Base-by-base conservation (phyloP, 2,797 vertebrate genomes). In the Esox lucius region DNA sequence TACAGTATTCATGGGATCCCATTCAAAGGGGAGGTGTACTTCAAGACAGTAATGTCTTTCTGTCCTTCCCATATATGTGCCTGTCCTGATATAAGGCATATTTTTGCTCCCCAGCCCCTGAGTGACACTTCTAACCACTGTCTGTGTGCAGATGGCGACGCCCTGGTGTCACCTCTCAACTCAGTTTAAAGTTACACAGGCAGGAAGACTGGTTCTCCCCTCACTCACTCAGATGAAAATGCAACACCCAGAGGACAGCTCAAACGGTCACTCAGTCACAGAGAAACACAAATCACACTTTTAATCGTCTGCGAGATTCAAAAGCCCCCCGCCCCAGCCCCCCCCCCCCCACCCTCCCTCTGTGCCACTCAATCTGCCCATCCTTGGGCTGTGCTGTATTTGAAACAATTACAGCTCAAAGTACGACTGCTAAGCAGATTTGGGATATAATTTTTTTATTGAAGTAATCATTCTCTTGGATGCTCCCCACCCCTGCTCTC, bases 381-480 rank as follows among this genome's bases (percentile, higher is more conserved):
- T 91, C 91, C 91, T 88, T 83, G 86, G 93, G 92, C 93, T 91
- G 93, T 91, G 91, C 92, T 93, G 93, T 91, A 94, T 94, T 92
- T 92, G 93, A 94, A 95, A 94, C 94, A 94, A 95, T 95, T 95
- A 93, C 93, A 91, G 89, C 93, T 93, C 90, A 93, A 92, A 93
- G 90, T 91, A 90, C 85, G 91, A 90, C 88, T 87, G 90, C 92
- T 73, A 92, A 93, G 91, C 91, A 92, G 87, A 90, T 93, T 93
- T 86, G 87, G 89, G 86, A 92, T 92, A 92, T 94, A 93, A 95
- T 95, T 93, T 94, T 95, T 94, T 92, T 95, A 94, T 95, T 95
- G 94, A 94, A 94, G 93, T 94, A 94, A 95, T 95, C 91, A 93
- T 93, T 93, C 93, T 94, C 92, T 91, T 92, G 92, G 91, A 94